Percentiles rank a stretch among this genome's conserved stretches.
These are phyloP conservation scores for Camptogramma bilineatum DNA, from an alignment of 2,888 invertebrate species.

Conservation along the genomic window DNA sequence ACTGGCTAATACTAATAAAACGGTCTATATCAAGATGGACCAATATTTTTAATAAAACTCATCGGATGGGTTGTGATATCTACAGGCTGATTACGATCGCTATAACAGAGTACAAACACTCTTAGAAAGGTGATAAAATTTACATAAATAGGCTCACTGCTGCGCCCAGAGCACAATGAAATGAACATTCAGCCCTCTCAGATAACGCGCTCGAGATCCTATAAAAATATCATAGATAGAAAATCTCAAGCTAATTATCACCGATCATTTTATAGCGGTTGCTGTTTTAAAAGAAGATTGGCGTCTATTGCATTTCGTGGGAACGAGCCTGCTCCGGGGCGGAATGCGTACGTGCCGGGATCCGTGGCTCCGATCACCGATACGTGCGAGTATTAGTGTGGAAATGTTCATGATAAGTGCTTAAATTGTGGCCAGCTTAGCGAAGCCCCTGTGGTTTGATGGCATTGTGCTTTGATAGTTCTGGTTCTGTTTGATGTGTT, in stretches of 20 bases:
- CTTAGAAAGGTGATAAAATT: not conserved
- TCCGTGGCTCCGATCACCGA: conserved; percentile 33
- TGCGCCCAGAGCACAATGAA: not conserved
- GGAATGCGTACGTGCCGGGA: conserved; percentile 51
- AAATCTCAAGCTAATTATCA: not conserved
- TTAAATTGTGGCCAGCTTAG: conserved; percentile 13
- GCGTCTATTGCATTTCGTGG: conserved; percentile 41
- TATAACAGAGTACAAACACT: not conserved
- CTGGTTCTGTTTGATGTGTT: conserved; percentile 1
- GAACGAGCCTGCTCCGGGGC: conserved; percentile 32
- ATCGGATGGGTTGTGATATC: too few species aligned
- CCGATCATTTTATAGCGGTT: not conserved
- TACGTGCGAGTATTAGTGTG: conserved; percentile 33
- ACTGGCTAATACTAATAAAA: too few species aligned
- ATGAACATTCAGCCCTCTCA: not conserved
- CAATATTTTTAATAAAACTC: too few species aligned
- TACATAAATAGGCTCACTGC: not conserved
- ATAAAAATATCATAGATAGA: not conserved
- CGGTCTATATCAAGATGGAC: too few species aligned
- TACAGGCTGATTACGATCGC: not conserved
- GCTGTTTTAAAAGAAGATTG: conserved; percentile 9
- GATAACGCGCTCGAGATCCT: not conserved
- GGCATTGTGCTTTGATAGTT: conserved; percentile 2
- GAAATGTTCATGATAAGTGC: conserved; percentile 24
- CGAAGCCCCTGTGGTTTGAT: conserved; percentile 14